Evolutionary conservation across 2,113 vertebrate genomes (phyloP), one percentile per base, ranked within the genome.

Genomic region (Tautogolabrus adspersus): DNA sequence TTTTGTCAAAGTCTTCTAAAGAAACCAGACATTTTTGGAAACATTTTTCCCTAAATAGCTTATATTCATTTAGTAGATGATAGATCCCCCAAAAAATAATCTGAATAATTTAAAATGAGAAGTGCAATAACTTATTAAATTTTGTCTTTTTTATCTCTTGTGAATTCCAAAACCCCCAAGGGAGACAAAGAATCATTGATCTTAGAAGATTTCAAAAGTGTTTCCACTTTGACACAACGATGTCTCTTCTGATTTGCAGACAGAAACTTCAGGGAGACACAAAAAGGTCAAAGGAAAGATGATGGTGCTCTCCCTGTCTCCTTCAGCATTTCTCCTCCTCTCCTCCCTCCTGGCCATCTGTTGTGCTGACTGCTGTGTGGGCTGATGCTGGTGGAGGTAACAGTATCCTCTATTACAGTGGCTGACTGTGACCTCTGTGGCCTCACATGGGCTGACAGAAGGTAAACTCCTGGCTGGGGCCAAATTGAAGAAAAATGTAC

Each of bases 341-440:
- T 73, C 63, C 47, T 85, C 46, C 71, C 78, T 84, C 58, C 68
- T 59, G 75, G 58, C 83, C 86, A 85, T 91, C 83, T 90, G 89
- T 66, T 87, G 77, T 87, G 85, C 84, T 86, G 85, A 84, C 83
- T 86, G 84, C 75, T 81, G 80, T 88, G 88, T 84, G 82, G 84
- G 82, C 71, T 87, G 86, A 90, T 87, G 87, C 79, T 64, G 65
- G 40, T 78, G 72, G 67, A 85, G 82, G 90, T 87, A 90, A 93
- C 79, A 76, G 67, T 83, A 91, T 91, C 88, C 84, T 86, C 52
- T 13, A 60, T 70, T 60, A 73, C 90, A 83, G 66, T 56, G 65
- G 69, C 75, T 66, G 58, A 46, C 81, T 62, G 44, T 83, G 87
- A 88, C 90, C 89, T 87, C 86, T 69, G 73, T 81, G 63, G 67